These are phyloP conservation scores for Hiodon tergisus DNA, from an alignment of 2,113 vertebrate genomes.

Conservation along the genomic window DNA sequence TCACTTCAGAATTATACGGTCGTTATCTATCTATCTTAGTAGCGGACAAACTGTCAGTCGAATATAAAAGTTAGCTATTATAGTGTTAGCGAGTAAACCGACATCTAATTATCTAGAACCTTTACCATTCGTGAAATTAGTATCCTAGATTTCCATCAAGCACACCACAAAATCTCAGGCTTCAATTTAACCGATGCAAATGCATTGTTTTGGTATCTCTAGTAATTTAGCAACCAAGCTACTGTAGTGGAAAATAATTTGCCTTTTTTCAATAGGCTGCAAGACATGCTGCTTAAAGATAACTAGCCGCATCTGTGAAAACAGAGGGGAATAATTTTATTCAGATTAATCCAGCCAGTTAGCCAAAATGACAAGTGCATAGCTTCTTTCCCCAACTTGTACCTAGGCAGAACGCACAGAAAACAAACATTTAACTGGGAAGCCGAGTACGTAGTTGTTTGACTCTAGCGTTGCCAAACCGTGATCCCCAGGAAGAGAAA, in stretches of 20 bases:
- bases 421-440: background rate
- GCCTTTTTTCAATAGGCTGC: too few relatives aligned
- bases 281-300: background rate
- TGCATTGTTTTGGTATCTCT: conserved; percentile 4
- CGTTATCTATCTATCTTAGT: too few relatives aligned
- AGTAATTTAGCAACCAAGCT: background rate
- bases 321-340: background rate
- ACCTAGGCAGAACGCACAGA: background rate
- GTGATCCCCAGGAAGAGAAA: background rate
- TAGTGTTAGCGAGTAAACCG: too few relatives aligned
- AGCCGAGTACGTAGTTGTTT: background rate
- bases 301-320: background rate
- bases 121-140: too few relatives aligned
- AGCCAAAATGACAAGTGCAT: conserved; percentile 14
- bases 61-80: too few relatives aligned
- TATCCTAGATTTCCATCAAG: too few relatives aligned
- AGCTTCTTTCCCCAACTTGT: conserved; percentile 7
- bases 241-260: too few relatives aligned
- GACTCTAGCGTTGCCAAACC: background rate
- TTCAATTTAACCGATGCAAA: background rate
- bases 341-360: conserved; percentile 3
- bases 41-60: too few relatives aligned
- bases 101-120: too few relatives aligned
- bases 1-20: too few relatives aligned
- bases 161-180: background rate